Evolutionary conservation across 2,888 invertebrate genomes (phyloP).

Genomic region (Ophion ventricosus): DNA sequence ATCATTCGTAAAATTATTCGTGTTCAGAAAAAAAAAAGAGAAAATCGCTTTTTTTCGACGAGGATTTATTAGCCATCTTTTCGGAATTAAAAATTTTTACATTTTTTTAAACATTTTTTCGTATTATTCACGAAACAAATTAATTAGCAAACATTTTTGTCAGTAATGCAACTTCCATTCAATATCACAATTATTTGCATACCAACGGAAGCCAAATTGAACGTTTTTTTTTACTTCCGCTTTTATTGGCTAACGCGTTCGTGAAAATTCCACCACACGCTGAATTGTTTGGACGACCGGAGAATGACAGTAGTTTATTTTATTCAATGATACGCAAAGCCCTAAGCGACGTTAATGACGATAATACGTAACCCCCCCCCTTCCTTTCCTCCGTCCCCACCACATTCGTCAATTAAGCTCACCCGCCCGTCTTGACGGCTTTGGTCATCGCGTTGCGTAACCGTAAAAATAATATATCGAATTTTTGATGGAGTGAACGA

Average conservation of each 20-base stretch:
- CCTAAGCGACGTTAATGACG: conserved; percentile 42
- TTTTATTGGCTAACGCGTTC: not conserved
- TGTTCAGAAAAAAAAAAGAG: not conserved
- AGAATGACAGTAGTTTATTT: not conserved
- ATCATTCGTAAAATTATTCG: not conserved
- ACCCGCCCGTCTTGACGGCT: not conserved
- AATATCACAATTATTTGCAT: too few relatives aligned
- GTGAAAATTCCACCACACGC: not conserved
- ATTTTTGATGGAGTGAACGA: conserved; percentile 42
- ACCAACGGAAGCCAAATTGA: too few relatives aligned
- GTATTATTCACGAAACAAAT: too few relatives aligned
- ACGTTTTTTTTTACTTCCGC: not conserved
- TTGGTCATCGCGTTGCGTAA: not conserved
- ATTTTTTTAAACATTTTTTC: too few relatives aligned
- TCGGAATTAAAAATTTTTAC: too few relatives aligned
- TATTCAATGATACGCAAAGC: not conserved
- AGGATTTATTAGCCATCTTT: too few relatives aligned
- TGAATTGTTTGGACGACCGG: conserved; percentile 8
- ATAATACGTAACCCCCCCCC: not conserved
- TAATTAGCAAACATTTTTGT: too few relatives aligned
- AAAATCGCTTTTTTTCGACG: too few relatives aligned
- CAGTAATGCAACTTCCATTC: too few relatives aligned
- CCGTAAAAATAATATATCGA: not conserved
- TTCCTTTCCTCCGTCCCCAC: not conserved
- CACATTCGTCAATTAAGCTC: not conserved